Base-by-base conservation (phyloP, 2,797 vertebrate genomes). In the Dendrocincla fuliginosa region DNA sequence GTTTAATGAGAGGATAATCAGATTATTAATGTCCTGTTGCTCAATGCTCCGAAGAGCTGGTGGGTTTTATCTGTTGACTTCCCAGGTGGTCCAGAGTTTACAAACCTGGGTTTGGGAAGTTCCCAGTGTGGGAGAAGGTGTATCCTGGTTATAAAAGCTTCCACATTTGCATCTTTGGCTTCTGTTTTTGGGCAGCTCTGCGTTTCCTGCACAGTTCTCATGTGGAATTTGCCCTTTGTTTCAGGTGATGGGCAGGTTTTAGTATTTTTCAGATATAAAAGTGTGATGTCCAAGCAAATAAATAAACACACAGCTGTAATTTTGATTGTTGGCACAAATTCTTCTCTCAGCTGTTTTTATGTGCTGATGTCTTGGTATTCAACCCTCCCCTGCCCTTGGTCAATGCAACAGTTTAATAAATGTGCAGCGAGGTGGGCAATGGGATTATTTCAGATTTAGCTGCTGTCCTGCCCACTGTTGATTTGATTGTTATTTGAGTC, bases 391-490 rank as follows among this genome's bases (percentile, higher is more conserved):
- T 53, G 81, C 65, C 83, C 96, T 94, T 86, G 90, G 63, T 82
- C 82, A 94, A 84, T 65, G 74, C 87, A 63, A 46, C 63, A 55
- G 52, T 83, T 87, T 67, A 71, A 82, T 92, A 85, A 42, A 78
- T 94, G 74, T 76, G 28, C 87, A 81, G 44, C 32, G 71, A 70
- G 93, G 19, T 44, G 49, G 74, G 56, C 93, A 91, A 15, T 80
- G 87, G 93, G 93, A 82, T 94, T 90, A 92, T 86, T 95, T 88
- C 79, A 39, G 28, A 27, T 86, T 89, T 63, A 91, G 53, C 91
- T 95, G 42, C 4, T 73, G 78, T 49, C 63, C 41, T 91, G 56
- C 89, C 0, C 0, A 6, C 76, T 53, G 84, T 47, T 82, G 91
- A 86, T 95, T 89, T 90, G 80, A 80, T 91, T 92, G 71, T 85